These are phyloP conservation scores for Hystrix cristata DNA, from an alignment of 2,113 vertebrate species.

Conservation along the genomic window DNA sequence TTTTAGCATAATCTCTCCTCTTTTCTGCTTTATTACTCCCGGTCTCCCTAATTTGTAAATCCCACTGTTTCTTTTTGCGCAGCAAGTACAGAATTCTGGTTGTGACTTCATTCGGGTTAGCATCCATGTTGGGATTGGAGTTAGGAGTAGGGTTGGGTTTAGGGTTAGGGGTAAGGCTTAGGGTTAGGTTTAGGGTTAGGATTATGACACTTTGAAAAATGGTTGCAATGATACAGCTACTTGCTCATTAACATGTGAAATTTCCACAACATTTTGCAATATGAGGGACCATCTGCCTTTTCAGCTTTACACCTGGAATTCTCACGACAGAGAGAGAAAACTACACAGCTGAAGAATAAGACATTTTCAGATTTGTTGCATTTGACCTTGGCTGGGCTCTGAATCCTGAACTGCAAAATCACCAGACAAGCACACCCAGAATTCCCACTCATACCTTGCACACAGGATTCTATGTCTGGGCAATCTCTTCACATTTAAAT, in stretches of 20 bases:
- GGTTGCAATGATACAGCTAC: fast-evolving
- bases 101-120: not conserved
- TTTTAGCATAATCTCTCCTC: not conserved
- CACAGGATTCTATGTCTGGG: fast-evolving
- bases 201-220: not conserved
- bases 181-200: not conserved
- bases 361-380: not conserved
- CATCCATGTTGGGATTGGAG: too few relatives aligned
- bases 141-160: not conserved
- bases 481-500: not conserved
- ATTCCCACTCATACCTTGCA: fast-evolving
- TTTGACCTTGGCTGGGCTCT: fast-evolving
- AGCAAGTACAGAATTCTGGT: not conserved
- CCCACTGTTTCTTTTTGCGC: not conserved
- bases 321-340: too few relatives aligned
- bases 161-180: not conserved
- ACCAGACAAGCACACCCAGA: not conserved
- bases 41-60: not conserved
- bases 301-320: not conserved
- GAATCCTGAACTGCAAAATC: not conserved
- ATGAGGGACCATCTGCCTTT: not conserved
- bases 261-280: too few relatives aligned
- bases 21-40: not conserved
- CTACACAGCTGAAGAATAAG: fast-evolving
- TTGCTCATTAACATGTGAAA: not conserved